Base-by-base conservation (phyloP, 2,113 vertebrate genomes). In the Tiliqua scincoides region DNA sequence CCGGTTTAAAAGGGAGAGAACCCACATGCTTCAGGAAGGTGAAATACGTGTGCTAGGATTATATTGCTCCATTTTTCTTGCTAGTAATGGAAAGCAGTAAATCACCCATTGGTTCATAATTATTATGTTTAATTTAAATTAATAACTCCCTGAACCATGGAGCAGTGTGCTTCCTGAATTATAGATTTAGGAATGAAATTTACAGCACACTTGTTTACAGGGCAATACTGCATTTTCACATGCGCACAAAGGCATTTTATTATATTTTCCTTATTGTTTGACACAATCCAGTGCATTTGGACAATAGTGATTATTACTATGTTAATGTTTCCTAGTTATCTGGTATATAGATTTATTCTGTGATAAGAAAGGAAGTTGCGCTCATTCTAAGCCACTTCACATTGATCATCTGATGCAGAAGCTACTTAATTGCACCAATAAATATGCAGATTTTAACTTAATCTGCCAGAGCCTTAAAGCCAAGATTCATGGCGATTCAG, bases 1-100 rank as follows among this genome's bases (percentile, higher is more conserved):
- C 75, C 1, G 88, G 88, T 94, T 92, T 92, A 77, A 91, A 89
- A 92, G 91, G 91, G 86, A 91, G 25, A 92, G 92, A 95, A 94
- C 92, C 92, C 94, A 94, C 88, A 87, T 61, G 59, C 87, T 89
- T 83, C 89, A 65, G 43, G 81, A 92, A 91, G 77, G 85, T n/a
- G 90, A 93, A 92, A 94, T 92, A 93, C 87, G 83, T 80, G 88
- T 87, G 90, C 87, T 85, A 93, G 65, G 87, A 93, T 92, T 90
- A 84, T 91, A 75, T 74, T 70, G 72, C 54, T 82, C 40, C 17
- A 18, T 87, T 89, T 91, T 91, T 86, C n/a, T 90, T 92, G 84
- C 77, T 85, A 73, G 32, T 84, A 86, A 52, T 85, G 14, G 61
- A 70, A 85, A 2, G 86, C 76, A 20, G 59, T 87, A 93, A 88